Base-by-base conservation (phyloP, 1,140 invertebrate species). In the Trichonephila clavipes region DNA sequence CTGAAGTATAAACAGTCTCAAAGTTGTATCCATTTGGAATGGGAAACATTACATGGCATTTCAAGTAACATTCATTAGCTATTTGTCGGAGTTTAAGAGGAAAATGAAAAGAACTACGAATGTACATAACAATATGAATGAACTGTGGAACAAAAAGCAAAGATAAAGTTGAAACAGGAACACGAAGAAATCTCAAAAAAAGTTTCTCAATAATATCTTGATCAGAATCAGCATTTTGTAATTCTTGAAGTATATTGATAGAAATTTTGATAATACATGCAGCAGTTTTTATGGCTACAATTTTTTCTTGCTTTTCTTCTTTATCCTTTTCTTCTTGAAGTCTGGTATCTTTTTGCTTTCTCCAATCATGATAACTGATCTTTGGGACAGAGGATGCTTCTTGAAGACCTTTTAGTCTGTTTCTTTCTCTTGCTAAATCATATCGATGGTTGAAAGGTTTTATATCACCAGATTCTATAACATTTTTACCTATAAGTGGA, bases 1-100 rank as follows among this genome's bases (percentile, higher is more conserved):
- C 82, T 19, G 82, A 87, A 1, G 44, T 86, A 61, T 87, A 92
- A 28, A 92, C 91, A 21, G 91, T 92, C 24, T 72, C 24, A 92
- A 92, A 92, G 59, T 92, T 87, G 28, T 86, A 92, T 7, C 91
- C 91, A n/a, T 69, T 40, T 7, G 83, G 91, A 86, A 92, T 87
- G 0, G 82, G 62, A 66, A 92, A 92, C 61, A 92, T 61, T 16
- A 59, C 62, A 72, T 92, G 91, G 12, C 82, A 87, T 72, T 69
- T 92, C 34, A 21, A 19, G 44, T 72, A 92, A 66, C 91, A 92
- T 24, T 86, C 51, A 34, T 92, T 61, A 18, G 91, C 91, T 58
- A 61, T 59, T 10, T n/a, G 51, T 34, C 91, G 21, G 14, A 92
- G 6, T 4, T 40, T 86, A 34, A 18, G 14, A n/a, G 91, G 69